Conservation (phyloP, 2,797 vertebrate genomes). For the Melanotaenia parkinsoni region DNA sequence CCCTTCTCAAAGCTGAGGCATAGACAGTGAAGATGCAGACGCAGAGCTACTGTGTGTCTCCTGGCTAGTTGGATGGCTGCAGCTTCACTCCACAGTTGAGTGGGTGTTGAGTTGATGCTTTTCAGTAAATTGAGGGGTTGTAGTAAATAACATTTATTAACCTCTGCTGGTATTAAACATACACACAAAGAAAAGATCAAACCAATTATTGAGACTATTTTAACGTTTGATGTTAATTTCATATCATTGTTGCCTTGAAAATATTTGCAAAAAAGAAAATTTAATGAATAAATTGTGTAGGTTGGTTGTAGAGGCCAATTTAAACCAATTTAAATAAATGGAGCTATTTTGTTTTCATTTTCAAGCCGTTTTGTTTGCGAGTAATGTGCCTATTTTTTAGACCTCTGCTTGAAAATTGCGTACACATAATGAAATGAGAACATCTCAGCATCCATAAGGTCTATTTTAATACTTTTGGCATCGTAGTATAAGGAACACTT, state of each 20-base stretch:
- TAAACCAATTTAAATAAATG: background rate
- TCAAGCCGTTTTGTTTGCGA: too few relatives aligned
- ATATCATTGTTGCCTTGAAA: background rate
- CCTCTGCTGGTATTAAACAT: background rate
- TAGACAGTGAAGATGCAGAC: slow-evolving; percentile 12
- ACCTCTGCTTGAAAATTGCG: too few relatives aligned
- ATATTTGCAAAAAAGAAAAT: background rate
- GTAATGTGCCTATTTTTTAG: too few relatives aligned
- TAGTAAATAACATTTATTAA: slow-evolving; percentile 1
- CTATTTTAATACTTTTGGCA: too few relatives aligned
- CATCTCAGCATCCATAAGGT: too few relatives aligned
- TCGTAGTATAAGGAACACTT: too few relatives aligned
- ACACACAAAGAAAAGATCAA: background rate
- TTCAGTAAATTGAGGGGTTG: slow-evolving; percentile 24
- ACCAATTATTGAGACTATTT: background rate
- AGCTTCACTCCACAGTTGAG: background rate
- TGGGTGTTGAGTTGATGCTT: slow-evolving; percentile 14
- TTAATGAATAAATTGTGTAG: background rate
- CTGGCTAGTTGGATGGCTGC: background rate
- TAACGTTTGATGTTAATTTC: background rate
- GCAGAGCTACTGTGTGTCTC: slow-evolving; percentile 19
- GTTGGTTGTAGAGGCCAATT: background rate
- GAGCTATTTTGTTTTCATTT: too few relatives aligned
- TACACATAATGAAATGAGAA: too few relatives aligned
- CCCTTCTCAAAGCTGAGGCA: slow-evolving; percentile 19